These are phyloP conservation scores for Piaya cayana DNA, from an alignment of 2,113 vertebrate species.

Conservation along the genomic window DNA sequence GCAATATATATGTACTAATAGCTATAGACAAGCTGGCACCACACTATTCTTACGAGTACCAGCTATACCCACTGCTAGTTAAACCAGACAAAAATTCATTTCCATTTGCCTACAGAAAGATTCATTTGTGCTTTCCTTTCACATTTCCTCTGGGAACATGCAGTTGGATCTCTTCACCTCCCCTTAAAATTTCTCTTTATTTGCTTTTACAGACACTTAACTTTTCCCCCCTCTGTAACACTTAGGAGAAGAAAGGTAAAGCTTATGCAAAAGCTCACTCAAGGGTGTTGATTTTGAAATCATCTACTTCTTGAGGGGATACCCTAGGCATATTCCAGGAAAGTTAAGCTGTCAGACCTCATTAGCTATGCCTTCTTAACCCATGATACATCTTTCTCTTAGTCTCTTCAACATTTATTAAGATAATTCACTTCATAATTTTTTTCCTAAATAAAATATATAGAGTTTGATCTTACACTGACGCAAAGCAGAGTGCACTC, in stretches of 20 bases:
- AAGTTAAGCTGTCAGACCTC: slow-evolving; percentile 56
- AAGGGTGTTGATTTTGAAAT: slow-evolving; percentile 48
- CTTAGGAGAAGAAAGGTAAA: slow-evolving; percentile 45
- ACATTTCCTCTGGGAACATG: neutral
- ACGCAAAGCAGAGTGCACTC: neutral
- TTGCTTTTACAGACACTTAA: slow-evolving; percentile 36
- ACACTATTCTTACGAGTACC: neutral
- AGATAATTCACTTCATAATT: slow-evolving; percentile 3
- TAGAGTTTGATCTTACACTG: neutral
- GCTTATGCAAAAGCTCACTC: slow-evolving; percentile 27
- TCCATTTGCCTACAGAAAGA: slow-evolving; percentile 1
- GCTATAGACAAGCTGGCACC: slow-evolving; percentile 48
- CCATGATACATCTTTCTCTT: slow-evolving; percentile 2
- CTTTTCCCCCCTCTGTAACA: slow-evolving; percentile 28
- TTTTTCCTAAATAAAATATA: slow-evolving; percentile 40
- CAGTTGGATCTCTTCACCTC: slow-evolving; percentile 33
- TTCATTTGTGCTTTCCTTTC: neutral
- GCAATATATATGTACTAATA: slow-evolving; percentile 27
- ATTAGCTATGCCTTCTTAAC: slow-evolving; percentile 58
- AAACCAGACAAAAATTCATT: slow-evolving; percentile 2
- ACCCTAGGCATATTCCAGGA: slow-evolving; percentile 38
- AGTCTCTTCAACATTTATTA: slow-evolving; percentile 30
- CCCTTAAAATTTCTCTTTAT: slow-evolving; percentile 44
- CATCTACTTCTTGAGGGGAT: slow-evolving; percentile 63
- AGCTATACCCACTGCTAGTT: slow-evolving; percentile 32